Base-by-base conservation (phyloP, 2,888 invertebrate genomes). In the Ennomos erosarius region DNA sequence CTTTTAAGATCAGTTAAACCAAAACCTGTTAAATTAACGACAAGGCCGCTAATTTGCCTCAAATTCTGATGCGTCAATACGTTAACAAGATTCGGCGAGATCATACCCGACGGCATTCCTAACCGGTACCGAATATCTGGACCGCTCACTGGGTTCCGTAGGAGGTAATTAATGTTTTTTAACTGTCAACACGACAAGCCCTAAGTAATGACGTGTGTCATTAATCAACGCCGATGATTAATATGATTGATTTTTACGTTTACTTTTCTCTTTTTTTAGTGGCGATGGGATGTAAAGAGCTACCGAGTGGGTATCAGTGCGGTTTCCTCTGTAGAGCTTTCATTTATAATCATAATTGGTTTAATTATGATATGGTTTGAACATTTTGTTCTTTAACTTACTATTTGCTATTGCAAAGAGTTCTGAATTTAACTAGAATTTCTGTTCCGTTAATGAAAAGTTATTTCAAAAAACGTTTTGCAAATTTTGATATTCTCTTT, bases 91-190 rank as follows among this genome's bases (percentile, higher is more conserved):
- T 68, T 55, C 64, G 62, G 66, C 66, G 16, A 62, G 65, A 68
- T 64, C 62, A 63, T 62, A 64, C 59, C 44, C 49, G 49, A 59
- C 59, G 33, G 51, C 59, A 60, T 55, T 60, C 55, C 47, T 50
- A 36, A 59, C 47, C 38, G 49, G 52, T 67, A 60, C 62, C 50
- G 69, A 73, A 78, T 71, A 65, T 71, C 68, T 70, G 71, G 74
- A 73, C 76, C 72, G 70, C 75, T 71, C 65, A 62, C 59, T 58
- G 58, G 54, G 55, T 59, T 55, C 69, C 59, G 77, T 76, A 73
- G 79, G 77, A 70, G 70, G 68, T 79, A 76, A 81, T 79, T 79
- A 78, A 79, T 81, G 78, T 74, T 76, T 79, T 76, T 76, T 74
- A 72, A 73, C 75, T 75, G 80, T 78, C 81, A 76, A 73, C 75